These are phyloP conservation scores for Harpagoxenus sublaevis DNA, from an alignment of 2,888 invertebrate genomes.

Conservation along the genomic window DNA sequence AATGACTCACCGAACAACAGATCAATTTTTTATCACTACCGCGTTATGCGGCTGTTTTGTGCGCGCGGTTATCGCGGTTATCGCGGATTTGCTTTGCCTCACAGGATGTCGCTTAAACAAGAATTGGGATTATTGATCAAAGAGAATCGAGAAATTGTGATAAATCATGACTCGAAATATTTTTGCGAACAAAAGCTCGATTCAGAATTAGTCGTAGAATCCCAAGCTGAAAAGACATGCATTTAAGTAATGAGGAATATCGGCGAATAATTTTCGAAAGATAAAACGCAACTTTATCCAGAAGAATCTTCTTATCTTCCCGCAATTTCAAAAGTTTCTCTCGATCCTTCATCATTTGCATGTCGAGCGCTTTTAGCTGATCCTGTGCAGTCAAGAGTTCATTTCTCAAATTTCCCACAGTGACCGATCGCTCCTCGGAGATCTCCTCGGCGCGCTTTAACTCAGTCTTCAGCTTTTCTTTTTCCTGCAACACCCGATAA, in stretches of 20 bases:
- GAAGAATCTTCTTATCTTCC: constrained; percentile 83
- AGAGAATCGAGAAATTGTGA: background rate
- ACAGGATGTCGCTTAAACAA: background rate
- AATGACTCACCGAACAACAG: constrained; percentile 67
- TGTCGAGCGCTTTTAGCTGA: constrained; percentile 80
- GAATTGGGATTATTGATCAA: background rate
- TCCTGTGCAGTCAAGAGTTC: constrained; percentile 78
- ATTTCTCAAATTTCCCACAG: constrained; percentile 81
- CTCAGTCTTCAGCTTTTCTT: constrained; percentile 76
- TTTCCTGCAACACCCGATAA: constrained; percentile 76
- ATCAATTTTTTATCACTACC: constrained; percentile 61
- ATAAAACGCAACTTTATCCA: constrained; percentile 79
- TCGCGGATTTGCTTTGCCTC: background rate
- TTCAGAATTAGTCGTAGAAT: background rate
- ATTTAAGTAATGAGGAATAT: background rate
- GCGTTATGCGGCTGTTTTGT: background rate
- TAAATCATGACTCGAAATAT: background rate
- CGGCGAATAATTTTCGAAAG: background rate
- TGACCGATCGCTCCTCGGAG: constrained; percentile 77
- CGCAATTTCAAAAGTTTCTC: constrained; percentile 83
- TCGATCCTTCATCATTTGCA: constrained; percentile 82
- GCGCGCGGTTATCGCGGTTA: background rate
- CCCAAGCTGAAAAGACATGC: background rate
- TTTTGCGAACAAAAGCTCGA: background rate
- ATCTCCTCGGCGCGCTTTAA: constrained; percentile 72